These are phyloP conservation scores for Cherax destructor DNA, from an alignment of 1,140 invertebrate genomes.

Conservation along the genomic window DNA sequence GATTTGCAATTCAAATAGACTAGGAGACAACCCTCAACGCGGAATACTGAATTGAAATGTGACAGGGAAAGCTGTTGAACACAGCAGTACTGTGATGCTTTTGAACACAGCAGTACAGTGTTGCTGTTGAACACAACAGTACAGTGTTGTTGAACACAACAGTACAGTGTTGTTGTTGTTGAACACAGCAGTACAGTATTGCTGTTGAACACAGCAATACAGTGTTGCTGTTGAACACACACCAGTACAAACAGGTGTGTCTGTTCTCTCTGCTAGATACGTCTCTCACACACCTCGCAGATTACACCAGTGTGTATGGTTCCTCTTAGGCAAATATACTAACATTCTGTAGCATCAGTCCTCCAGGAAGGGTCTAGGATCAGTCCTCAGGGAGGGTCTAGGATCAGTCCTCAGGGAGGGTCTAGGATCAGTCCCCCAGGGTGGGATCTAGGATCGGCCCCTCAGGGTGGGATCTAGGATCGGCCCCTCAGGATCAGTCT, in stretches of 20 bases:
- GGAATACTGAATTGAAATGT: slow-evolving; percentile 52
- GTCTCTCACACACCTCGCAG: not conserved
- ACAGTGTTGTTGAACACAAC: no score
- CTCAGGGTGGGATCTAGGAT: no score
- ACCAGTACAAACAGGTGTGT: no score
- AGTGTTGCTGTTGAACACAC: no score
- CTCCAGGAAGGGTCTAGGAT: not conserved
- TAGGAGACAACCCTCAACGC: slow-evolving; percentile 33
- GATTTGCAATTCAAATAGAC: slow-evolving; percentile 50
- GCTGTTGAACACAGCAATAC: no score
- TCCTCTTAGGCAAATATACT: slow-evolving; percentile 61
- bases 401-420: not conserved
- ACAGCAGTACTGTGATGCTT: not conserved
- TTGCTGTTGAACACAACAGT: no score
- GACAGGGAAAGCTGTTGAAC: slow-evolving; percentile 24
- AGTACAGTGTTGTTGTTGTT: no score
- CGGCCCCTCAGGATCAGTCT: slow-evolving; percentile 16
- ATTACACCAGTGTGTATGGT: slow-evolving; percentile 39
- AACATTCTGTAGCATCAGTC: slow-evolving; percentile 60
- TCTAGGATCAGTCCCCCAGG: no score
- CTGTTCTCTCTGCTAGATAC: not conserved
- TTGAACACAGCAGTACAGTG: no score
- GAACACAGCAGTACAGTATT: no score
- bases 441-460: no score
- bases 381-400: slow-evolving; percentile 23